phyloP scores from a whole-genome alignment of 2,797 vertebrate species.

The Gouania willdenowi region DNA sequence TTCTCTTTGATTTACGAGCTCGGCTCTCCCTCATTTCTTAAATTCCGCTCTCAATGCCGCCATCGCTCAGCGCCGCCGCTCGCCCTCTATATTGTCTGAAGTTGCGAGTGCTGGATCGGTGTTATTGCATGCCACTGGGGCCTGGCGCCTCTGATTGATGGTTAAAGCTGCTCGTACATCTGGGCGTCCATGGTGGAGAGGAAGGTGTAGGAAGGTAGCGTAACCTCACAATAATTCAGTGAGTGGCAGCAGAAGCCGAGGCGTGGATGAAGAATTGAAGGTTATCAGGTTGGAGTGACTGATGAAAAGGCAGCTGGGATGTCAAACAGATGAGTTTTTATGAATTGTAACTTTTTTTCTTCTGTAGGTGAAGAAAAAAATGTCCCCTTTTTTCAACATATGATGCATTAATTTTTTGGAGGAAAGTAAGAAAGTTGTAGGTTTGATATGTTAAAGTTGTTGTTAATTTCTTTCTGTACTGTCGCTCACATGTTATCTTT shows the following conservation, averaged over 20 bases:
- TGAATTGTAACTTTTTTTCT: not conserved
- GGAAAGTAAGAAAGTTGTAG: too few relatives aligned
- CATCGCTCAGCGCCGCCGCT: slow-evolving; percentile 15
- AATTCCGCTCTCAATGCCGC: slow-evolving; percentile 2
- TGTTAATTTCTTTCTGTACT: not conserved
- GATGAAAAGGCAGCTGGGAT: not conserved
- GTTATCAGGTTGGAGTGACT: slow-evolving; percentile 1
- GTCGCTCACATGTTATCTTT: slow-evolving; percentile 5
- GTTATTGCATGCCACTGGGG: slow-evolving; percentile 41
- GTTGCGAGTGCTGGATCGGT: slow-evolving; percentile 1
- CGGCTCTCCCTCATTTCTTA: slow-evolving; percentile 4
- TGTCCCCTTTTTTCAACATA: too few relatives aligned
- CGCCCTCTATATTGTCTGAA: slow-evolving; percentile 16
- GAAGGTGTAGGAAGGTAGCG: not conserved
- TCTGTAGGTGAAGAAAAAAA: too few relatives aligned
- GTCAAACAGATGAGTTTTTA: not conserved
- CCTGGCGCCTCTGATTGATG: slow-evolving; percentile 45
- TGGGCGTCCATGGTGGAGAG: slow-evolving; percentile 27
- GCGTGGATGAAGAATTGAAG: slow-evolving; percentile 1
- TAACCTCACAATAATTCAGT: slow-evolving; percentile 28
- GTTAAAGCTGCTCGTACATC: slow-evolving; percentile 42
- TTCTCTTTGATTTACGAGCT: slow-evolving; percentile 3
- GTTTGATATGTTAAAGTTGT: too few relatives aligned
- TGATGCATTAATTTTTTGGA: too few relatives aligned
- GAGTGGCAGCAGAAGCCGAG: slow-evolving; percentile 2